Evolutionary conservation across 2,888 invertebrate species (phyloP).

Genomic region (Polymixis lichenea): DNA sequence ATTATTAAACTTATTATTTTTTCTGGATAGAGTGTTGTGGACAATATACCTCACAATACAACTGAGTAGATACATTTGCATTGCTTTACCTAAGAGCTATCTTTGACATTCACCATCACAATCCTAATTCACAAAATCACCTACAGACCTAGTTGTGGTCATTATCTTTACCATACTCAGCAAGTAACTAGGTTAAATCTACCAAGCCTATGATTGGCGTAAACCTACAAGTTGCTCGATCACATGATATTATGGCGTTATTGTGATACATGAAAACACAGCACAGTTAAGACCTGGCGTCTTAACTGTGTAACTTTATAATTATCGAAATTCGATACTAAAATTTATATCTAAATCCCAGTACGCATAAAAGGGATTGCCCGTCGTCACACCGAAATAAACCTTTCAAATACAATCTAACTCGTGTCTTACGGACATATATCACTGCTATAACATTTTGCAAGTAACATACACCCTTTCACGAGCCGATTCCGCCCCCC

Average conservation of each 20-base stretch:
- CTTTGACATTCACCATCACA: not conserved
- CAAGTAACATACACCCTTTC: constrained; percentile 84
- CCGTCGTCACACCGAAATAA: constrained; percentile 76
- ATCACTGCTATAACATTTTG: constrained; percentile 84
- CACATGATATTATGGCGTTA: not conserved
- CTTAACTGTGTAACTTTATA: constrained; percentile 21
- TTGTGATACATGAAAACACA: not conserved
- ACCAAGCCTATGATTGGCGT: not conserved
- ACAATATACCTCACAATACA: not conserved
- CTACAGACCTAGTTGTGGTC: not conserved
- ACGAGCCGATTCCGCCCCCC: constrained; percentile 79
- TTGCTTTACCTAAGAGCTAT: not conserved
- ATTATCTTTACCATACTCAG: not conserved
- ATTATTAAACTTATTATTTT: too few relatives aligned
- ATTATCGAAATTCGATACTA: constrained; percentile 46
- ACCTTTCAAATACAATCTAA: constrained; percentile 82
- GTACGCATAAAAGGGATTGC: constrained; percentile 59
- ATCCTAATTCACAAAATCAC: not conserved
- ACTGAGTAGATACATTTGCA: not conserved
- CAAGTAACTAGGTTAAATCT: not conserved
- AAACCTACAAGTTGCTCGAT: not conserved
- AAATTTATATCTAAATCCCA: constrained; percentile 43
- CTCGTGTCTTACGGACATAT: constrained; percentile 81
- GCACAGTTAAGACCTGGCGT: not conserved
- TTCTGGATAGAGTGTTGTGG: too few relatives aligned